A percentile compares a stretch with the other conserved stretches of the same genome.
Conservation (phyloP, 2,113 vertebrate genomes). For the Eulemur rufifrons region DNA sequence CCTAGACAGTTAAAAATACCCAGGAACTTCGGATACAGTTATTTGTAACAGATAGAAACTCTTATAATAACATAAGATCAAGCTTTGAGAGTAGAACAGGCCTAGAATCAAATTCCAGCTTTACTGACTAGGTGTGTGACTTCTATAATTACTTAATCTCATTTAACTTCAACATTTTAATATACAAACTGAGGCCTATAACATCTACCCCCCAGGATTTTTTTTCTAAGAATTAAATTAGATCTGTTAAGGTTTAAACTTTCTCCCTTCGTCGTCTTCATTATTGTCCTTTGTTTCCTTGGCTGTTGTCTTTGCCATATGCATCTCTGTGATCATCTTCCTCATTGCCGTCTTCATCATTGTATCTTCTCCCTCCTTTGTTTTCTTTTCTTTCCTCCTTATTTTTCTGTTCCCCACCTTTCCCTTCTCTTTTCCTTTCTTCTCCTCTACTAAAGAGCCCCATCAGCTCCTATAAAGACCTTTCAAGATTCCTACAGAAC, state of each 20-base stretch:
- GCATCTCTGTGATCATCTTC: rapidly evolving
- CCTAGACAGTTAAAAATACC: not conserved
- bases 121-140: not conserved
- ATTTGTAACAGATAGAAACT: not conserved
- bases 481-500: not conserved
- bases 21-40: not conserved
- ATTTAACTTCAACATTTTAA: not conserved
- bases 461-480: not conserved
- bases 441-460: not conserved
- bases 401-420: not conserved
- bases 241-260: not conserved
- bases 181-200: not conserved
- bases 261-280: not conserved
- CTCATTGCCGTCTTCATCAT: not conserved
- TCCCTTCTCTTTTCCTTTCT: not conserved
- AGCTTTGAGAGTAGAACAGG: not conserved
- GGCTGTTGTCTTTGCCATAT: rapidly evolving
- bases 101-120: not conserved
- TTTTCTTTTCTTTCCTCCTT: not conserved
- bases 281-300: not conserved
- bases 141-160: not conserved
- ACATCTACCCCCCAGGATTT: not conserved
- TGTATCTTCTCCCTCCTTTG: not conserved
- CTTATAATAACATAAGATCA: not conserved
- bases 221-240: not conserved